Conservation (phyloP, 2,113 vertebrate genomes). For the Chionomys nivalis region DNA sequence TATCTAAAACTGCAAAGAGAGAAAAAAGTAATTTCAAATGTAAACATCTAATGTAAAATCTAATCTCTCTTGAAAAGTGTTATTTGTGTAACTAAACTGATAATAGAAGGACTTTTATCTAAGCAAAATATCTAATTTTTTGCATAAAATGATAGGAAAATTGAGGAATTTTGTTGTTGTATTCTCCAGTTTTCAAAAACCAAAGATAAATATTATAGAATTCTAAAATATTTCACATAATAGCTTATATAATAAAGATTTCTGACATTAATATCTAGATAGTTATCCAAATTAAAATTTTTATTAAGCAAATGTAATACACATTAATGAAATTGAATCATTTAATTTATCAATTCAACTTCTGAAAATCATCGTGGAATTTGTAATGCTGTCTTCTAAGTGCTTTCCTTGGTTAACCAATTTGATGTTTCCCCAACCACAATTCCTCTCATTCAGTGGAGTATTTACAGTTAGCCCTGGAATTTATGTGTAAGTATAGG, state of each 20-base stretch:
- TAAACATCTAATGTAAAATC: neutral
- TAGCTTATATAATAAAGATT: neutral
- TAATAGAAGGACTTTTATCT: neutral
- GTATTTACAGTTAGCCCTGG: conserved; percentile 62
- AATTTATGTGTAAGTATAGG: conserved; percentile 64
- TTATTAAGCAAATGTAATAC: conserved; percentile 59
- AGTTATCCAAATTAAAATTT: neutral
- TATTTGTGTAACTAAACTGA: neutral
- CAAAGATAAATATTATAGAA: neutral
- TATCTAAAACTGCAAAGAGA: neutral
- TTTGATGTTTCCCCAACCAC: neutral
- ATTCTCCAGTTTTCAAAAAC: neutral
- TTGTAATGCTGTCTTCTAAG: conserved; percentile 58
- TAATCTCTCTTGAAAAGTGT: neutral
- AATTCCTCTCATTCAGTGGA: conserved; percentile 59
- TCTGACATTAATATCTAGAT: neutral
- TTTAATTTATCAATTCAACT: conserved; percentile 64
- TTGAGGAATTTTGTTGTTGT: neutral
- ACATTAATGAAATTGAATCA: conserved; percentile 59
- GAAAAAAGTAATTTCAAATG: neutral
- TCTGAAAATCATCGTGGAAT: conserved; percentile 27
- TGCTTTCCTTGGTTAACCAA: conserved; percentile 58
- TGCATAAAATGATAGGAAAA: neutral
- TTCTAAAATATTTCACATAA: neutral
- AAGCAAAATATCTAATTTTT: neutral